A percentile compares a stretch with the other conserved stretches of the same genome.
Conservation (phyloP, 2,113 vertebrate genomes). For the Dermatemys mawii region DNA sequence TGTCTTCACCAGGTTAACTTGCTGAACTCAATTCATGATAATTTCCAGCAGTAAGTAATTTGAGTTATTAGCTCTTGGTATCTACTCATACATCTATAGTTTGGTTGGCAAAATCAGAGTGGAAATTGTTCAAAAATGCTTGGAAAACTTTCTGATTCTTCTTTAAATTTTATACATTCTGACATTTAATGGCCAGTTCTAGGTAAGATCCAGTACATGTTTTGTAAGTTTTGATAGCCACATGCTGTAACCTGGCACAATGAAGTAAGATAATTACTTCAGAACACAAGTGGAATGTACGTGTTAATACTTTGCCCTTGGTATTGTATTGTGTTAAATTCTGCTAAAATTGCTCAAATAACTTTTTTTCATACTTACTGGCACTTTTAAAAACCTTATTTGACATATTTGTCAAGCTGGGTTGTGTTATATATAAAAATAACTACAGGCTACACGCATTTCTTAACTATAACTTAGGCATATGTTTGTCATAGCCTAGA, state of each 20-base stretch:
- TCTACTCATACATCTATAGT: background rate
- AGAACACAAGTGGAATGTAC: background rate
- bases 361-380: background rate
- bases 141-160: background rate
- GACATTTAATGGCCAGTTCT: background rate
- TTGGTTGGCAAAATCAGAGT: background rate
- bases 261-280: background rate
- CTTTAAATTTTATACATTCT: background rate
- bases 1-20: conserved; percentile 87
- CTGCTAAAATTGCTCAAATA: background rate
- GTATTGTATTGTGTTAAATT: background rate
- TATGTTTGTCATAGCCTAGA: background rate
- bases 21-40: conserved; percentile 97
- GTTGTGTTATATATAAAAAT: background rate
- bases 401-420: background rate
- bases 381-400: background rate
- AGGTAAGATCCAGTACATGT: background rate
- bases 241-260: background rate
- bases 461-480: background rate
- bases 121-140: background rate
- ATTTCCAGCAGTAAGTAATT: conserved; percentile 96
- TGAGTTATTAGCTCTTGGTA: background rate
- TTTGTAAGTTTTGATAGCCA: background rate
- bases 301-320: background rate
- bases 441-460: background rate